Conservation (phyloP, 2,113 vertebrate genomes). For the Grus americana region DNA sequence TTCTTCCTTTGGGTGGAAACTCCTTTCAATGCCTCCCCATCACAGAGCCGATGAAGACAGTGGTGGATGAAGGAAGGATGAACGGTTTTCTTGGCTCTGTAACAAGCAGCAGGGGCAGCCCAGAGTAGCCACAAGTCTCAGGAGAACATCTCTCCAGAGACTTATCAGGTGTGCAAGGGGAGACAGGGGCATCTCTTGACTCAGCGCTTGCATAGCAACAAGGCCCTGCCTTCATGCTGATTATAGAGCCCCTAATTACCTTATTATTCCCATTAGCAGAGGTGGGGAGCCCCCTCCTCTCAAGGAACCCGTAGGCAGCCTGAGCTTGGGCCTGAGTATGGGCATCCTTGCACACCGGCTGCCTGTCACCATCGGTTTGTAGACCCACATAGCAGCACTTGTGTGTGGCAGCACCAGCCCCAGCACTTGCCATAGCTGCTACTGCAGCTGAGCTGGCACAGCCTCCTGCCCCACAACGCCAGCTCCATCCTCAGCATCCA, state of each 20-base stretch:
- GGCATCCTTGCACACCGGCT: fast-evolving
- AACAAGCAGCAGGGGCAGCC: not conserved
- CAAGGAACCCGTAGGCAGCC: fast-evolving
- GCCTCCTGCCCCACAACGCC: not conserved
- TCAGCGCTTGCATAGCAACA: constrained; percentile 21
- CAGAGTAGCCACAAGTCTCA: not conserved
- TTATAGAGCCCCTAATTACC: constrained; percentile 37
- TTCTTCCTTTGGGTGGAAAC: not conserved
- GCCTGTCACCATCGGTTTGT: not conserved
- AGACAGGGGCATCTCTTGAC: not conserved
- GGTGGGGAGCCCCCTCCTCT: not conserved
- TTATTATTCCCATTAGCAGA: not conserved
- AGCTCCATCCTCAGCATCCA: not conserved
- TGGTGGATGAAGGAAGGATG: not conserved
- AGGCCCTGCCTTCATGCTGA: not conserved
- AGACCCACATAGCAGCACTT: fast-evolving
- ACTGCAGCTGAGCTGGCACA: not conserved
- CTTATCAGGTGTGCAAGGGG: not conserved
- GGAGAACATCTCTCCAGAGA: not conserved
- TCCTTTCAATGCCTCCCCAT: not conserved
- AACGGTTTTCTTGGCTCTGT: not conserved
- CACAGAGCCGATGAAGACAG: not conserved
- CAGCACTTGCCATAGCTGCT: too few relatives aligned
- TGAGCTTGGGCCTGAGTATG: not conserved
- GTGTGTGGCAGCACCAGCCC: not conserved